These are phyloP conservation scores for Nomia melanderi DNA, from an alignment of 1,140 invertebrate species.

Conservation along the genomic window DNA sequence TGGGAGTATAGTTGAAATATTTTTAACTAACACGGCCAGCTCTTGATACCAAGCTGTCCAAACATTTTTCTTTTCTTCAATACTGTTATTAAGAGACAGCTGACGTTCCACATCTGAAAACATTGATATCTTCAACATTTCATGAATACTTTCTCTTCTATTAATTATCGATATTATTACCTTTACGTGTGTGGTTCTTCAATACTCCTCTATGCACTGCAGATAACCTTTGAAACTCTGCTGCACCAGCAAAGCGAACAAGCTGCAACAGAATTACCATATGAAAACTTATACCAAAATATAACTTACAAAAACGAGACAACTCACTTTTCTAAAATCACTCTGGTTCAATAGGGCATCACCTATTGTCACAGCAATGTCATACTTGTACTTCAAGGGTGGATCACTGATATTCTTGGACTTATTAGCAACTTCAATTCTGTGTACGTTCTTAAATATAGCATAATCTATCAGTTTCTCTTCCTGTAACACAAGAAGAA, in stretches of 20 bases:
- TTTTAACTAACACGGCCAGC: slow-evolving; percentile 67
- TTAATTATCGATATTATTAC: slow-evolving; percentile 62
- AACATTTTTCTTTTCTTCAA: slow-evolving; percentile 56
- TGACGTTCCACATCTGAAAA: slow-evolving; percentile 66
- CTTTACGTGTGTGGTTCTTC: slow-evolving; percentile 56
- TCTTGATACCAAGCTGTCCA: slow-evolving; percentile 71
- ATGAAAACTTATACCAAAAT: slow-evolving; percentile 51
- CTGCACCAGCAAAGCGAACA: slow-evolving; percentile 86
- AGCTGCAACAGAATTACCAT: slow-evolving; percentile 82
- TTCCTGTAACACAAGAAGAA: slow-evolving; percentile 59
- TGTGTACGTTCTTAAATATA: slow-evolving; percentile 56
- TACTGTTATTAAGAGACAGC: slow-evolving; percentile 53
- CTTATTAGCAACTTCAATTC: slow-evolving; percentile 29
- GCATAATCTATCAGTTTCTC: slow-evolving; percentile 57
- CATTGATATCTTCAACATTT: neutral
- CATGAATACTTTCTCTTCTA: neutral
- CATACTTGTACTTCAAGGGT: slow-evolving; percentile 62
- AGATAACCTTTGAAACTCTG: slow-evolving; percentile 77
- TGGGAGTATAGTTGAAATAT: slow-evolving; percentile 81
- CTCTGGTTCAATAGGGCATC: slow-evolving; percentile 80
- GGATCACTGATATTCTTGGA: slow-evolving; percentile 13
- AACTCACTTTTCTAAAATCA: slow-evolving; percentile 80
- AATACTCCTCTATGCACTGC: slow-evolving; percentile 27
- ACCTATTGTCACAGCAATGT: slow-evolving; percentile 80
- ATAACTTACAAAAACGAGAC: too few relatives aligned